Evolutionary conservation across 2,888 invertebrate species (phyloP), one percentile per base, ranked within the genome.

Genomic region (Drosophila limbata): DNA sequence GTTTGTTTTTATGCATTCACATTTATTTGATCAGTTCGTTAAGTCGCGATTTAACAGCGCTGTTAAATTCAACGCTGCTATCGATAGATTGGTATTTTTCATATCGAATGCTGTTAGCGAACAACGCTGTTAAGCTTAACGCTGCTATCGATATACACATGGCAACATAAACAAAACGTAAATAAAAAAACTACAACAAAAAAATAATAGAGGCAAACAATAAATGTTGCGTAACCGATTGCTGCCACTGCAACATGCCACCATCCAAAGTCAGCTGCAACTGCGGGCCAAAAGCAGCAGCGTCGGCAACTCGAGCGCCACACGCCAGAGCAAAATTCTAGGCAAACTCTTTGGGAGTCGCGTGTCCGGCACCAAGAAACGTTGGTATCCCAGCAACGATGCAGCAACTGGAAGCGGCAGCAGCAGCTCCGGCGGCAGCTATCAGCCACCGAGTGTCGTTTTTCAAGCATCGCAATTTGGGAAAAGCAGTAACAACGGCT

Each of bases 271-370:
- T n/a, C 40, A 51, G 10, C 39, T 57, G 10, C 57, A 40, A 17
- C 33, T 51, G 4, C 62, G 78, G 1, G 1, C 2, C n/a, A 78
- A 78, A 40, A 65, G 53, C 50, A 63, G 52, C 10, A 50, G 37
- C 2, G 52, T 53, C 6, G 31, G 51, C 28, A 72, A 17, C 37
- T 28, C 44, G 11, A 77, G 72, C 45, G 59, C 70, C 15, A 35
- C 51, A 25, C 82, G 88, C 0, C 91, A 92, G 62, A 87, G 85
- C 25, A 91, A 88, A 63, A 87, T 92, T 8, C 79, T 93, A 40
- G 83, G 85, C 5, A 93, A 93, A 75, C 67, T 93, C 0, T 86
- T 92, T 60, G 91, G 92, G 6, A 89, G 84, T 25, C 88, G 90
- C 8, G 56, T 89, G 1, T 72, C 89, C 3, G 92, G 92, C 6